These are phyloP conservation scores for Scomber japonicus DNA, from an alignment of 2,113 vertebrate genomes.

Conservation along the genomic window DNA sequence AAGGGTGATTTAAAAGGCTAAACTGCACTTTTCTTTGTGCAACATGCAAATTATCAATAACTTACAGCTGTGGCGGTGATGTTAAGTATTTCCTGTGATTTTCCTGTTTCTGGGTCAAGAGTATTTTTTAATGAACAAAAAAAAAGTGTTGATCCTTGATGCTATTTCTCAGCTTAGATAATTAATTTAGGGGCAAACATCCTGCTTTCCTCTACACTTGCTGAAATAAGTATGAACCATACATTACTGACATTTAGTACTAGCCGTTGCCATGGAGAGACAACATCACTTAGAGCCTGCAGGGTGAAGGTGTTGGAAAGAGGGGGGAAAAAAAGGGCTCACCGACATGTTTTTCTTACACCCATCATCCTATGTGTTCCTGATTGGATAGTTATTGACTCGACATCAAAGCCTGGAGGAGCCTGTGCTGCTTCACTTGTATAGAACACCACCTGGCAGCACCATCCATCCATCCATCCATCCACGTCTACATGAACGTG, in stretches of 20 bases:
- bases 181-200: slow-evolving; percentile 24
- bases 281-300: slow-evolving; percentile 34
- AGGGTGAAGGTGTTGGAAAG: neutral
- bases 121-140: neutral
- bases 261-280: slow-evolving; percentile 60
- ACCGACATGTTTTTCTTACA: slow-evolving; percentile 25
- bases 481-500: neutral
- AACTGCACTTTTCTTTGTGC: neutral
- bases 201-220: neutral
- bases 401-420: slow-evolving; percentile 39
- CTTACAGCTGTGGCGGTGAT: neutral
- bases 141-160: neutral
- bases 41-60: neutral
- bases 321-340: neutral
- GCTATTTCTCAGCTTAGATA: slow-evolving; percentile 6
- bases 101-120: neutral
- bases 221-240: slow-evolving; percentile 14
- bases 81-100: neutral
- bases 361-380: slow-evolving; percentile 31
- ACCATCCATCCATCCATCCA: slow-evolving; percentile 29
- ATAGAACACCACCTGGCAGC: slow-evolving; percentile 14
- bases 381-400: slow-evolving; percentile 60
- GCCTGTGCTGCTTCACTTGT: slow-evolving; percentile 6
- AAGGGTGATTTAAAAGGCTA: neutral
- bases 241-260: slow-evolving; percentile 47